Evolutionary conservation across 2,797 vertebrate species (phyloP).

Genomic region (Bradypodion ventrale): DNA sequence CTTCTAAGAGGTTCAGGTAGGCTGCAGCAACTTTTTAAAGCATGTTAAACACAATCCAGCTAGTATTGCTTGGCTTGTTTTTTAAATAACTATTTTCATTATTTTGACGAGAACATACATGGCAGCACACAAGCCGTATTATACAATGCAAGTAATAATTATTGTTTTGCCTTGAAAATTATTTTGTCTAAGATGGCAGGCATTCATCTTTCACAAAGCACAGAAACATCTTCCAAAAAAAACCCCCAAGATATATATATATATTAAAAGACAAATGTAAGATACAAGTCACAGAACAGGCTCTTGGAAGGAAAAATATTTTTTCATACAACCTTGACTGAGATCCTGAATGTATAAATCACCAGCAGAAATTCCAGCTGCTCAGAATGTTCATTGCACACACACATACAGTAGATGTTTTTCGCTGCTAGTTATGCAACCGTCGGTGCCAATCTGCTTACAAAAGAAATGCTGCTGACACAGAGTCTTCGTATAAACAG

Average conservation of each 20-base stretch:
- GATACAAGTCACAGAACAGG: slow-evolving; percentile 65
- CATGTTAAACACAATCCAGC: slow-evolving; percentile 17
- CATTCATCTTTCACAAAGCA: slow-evolving; percentile 63
- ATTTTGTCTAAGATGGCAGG: slow-evolving; percentile 27
- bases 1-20: slow-evolving; percentile 30
- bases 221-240: slow-evolving; percentile 61
- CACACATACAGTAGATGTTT: slow-evolving; percentile 1
- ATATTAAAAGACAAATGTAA: slow-evolving; percentile 47
- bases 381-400: slow-evolving; percentile 73
- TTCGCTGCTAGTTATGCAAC: slow-evolving; percentile 79
- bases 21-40: slow-evolving; percentile 15
- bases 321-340: slow-evolving; percentile 65
- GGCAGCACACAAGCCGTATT: slow-evolving; percentile 12
- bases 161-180: neutral
- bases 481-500: slow-evolving; percentile 94
- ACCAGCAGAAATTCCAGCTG: slow-evolving; percentile 76
- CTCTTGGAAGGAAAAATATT: slow-evolving; percentile 66
- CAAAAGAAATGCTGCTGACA: slow-evolving; percentile 93
- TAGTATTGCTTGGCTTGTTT: slow-evolving; percentile 16
- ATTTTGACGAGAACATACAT: neutral
- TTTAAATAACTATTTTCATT: slow-evolving; percentile 13
- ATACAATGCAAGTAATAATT: neutral
- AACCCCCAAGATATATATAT: too few species aligned
- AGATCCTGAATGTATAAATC: slow-evolving; percentile 70
- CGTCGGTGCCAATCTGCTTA: slow-evolving; percentile 95